Evolutionary conservation across 2,888 invertebrate species (phyloP).

Genomic region (Thera britannica): DNA sequence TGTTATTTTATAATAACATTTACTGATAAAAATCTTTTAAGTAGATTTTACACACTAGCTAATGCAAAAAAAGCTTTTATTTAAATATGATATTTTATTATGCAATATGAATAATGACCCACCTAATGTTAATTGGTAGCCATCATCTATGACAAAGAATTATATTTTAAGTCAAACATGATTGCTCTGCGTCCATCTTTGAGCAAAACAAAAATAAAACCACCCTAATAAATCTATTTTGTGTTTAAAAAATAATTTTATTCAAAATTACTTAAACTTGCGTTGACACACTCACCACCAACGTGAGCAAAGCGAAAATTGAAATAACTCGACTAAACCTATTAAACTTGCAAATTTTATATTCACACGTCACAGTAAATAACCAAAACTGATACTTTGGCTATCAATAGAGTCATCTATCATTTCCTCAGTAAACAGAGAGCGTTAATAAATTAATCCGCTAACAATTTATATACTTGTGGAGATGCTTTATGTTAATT

Average conservation of each 20-base stretch:
- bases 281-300: conserved; percentile 1
- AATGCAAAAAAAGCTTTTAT: no score
- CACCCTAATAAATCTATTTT: no score
- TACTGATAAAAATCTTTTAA: conserved; percentile 7
- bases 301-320: conserved; percentile 12
- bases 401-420: conserved; percentile 58
- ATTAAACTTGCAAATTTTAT: conserved; percentile 30
- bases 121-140: no score
- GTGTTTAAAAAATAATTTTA: no score
- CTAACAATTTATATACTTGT: conserved; percentile 68
- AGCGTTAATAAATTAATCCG: conserved; percentile 67
- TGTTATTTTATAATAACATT: conserved; percentile 23
- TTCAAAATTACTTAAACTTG: neutral
- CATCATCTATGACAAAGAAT: no score
- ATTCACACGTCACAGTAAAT: conserved; percentile 38
- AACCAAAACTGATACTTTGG: conserved; percentile 43
- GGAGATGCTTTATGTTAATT: conserved; percentile 77
- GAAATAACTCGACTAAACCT: conserved; percentile 19
- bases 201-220: no score
- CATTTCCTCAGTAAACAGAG: conserved; percentile 58
- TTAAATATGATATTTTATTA: no score
- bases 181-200: no score
- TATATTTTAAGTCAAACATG: no score
- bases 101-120: no score
- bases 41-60: neutral